Evolutionary conservation across 2,113 vertebrate genomes (phyloP).

Genomic region (Carlito syrichta): DNA sequence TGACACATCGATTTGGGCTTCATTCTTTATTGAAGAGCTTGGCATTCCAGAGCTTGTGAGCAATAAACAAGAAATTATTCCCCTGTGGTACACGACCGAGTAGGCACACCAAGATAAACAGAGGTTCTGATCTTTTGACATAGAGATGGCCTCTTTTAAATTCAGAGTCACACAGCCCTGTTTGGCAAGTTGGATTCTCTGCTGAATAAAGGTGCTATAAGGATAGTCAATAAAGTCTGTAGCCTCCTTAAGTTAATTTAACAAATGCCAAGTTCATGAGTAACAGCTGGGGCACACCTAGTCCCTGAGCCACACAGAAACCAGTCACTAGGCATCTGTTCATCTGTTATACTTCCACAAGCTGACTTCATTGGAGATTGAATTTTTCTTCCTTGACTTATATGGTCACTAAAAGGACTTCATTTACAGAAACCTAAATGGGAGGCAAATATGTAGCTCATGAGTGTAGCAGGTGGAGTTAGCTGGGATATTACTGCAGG

Average conservation of each 20-base stretch:
- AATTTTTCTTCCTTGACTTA: background rate
- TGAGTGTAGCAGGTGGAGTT: background rate
- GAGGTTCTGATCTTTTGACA: background rate
- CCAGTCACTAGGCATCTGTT: background rate
- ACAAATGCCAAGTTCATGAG: constrained; percentile 29
- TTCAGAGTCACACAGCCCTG: background rate
- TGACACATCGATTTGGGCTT: background rate
- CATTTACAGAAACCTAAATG: background rate
- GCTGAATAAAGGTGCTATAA: background rate
- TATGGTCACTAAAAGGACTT: background rate
- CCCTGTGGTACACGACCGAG: background rate
- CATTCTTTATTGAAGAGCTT: background rate
- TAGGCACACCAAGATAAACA: background rate
- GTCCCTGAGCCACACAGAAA: background rate
- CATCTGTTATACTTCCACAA: background rate
- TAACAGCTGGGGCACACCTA: constrained; percentile 26
- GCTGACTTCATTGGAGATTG: background rate
- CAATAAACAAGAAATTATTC: background rate
- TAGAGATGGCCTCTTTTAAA: background rate
- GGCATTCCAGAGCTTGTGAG: background rate
- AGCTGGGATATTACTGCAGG: background rate
- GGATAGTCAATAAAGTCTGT: background rate
- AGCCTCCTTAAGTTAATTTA: background rate
- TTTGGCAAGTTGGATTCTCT: background rate
- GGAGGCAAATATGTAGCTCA: background rate